A percentile compares a stretch with the other conserved stretches of the same genome.
Evolutionary conservation across 1,140 invertebrate species (phyloP).

Genomic region (Pachypsylla venusta): DNA sequence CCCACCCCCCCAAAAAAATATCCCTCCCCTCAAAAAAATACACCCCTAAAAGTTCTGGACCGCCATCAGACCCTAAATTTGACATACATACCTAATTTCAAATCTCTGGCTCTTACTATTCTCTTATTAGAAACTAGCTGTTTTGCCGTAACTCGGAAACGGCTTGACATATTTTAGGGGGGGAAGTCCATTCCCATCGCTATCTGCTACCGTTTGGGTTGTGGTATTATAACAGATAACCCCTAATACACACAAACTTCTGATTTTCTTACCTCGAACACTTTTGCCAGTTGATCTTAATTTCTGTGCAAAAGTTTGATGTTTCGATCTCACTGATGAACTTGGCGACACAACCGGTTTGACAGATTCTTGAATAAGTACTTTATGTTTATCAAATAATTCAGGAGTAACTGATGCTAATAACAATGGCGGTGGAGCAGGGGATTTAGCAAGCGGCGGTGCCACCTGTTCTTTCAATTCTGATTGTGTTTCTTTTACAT

Average conservation of each 20-base stretch:
- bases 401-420: not conserved
- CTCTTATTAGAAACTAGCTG: too few species aligned
- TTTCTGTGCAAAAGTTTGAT: constrained; percentile 75
- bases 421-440: constrained; percentile 8
- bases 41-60: too few species aligned
- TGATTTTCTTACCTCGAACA: constrained; percentile 45
- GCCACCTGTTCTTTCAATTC: constrained; percentile 60
- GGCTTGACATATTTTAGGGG: too few species aligned
- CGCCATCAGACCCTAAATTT: too few species aligned
- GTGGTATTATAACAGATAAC: too few species aligned
- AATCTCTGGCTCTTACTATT: too few species aligned
- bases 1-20: too few species aligned
- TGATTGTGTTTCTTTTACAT: constrained; percentile 85
- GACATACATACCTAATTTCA: too few species aligned
- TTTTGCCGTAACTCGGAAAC: too few species aligned
- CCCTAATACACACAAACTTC: not conserved
- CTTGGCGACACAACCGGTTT: constrained; percentile 39
- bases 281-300: constrained; percentile 65
- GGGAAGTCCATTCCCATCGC: too few species aligned
- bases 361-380: constrained; percentile 6
- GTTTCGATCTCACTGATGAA: constrained; percentile 49
- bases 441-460: constrained; percentile 13
- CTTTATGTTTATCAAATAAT: constrained; percentile 32
- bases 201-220: too few species aligned
- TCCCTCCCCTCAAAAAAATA: too few species aligned